A percentile compares a stretch with the other conserved stretches of the same genome.
These are phyloP conservation scores for Oreonectes daqikongensis DNA, from an alignment of 2,797 vertebrate genomes.

Conservation along the genomic window DNA sequence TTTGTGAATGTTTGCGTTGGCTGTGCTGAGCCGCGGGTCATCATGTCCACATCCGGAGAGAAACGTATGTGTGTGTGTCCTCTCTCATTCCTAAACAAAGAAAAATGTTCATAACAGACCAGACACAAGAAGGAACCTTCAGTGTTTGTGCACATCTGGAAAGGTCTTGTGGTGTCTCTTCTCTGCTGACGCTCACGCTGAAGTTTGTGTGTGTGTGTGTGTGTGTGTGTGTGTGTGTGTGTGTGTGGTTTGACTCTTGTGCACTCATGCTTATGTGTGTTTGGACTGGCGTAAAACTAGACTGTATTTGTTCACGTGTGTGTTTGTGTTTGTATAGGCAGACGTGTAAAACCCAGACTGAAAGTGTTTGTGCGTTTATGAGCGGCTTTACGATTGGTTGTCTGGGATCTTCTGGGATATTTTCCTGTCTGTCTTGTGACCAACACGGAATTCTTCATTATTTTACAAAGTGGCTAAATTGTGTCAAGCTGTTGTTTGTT, in stretches of 20 bases:
- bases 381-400: neutral
- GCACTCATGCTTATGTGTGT: conserved; percentile 36
- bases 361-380: conserved; percentile 1
- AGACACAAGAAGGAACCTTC: conserved; percentile 29
- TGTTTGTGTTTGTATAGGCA: neutral
- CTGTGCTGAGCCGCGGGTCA: conserved; percentile 15
- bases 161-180: conserved; percentile 57
- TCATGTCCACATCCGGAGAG: conserved; percentile 46
- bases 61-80: neutral
- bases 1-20: conserved; percentile 2
- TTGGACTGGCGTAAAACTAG: conserved; percentile 17
- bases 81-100: no score
- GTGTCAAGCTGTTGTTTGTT: no score
- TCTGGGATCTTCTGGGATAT: conserved; percentile 26
- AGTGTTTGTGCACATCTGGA: conserved; percentile 81
- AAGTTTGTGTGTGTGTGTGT: conserved; percentile 55
- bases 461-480: no score
- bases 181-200: conserved; percentile 42
- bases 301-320: neutral
- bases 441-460: no score
- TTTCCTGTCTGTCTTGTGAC: conserved; percentile 71
- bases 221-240: conserved; percentile 30
- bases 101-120: conserved; percentile 81
- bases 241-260: conserved; percentile 34
- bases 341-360: neutral